Evolutionary conservation across 2,113 vertebrate species (phyloP).

Genomic region (Pagrus major): DNA sequence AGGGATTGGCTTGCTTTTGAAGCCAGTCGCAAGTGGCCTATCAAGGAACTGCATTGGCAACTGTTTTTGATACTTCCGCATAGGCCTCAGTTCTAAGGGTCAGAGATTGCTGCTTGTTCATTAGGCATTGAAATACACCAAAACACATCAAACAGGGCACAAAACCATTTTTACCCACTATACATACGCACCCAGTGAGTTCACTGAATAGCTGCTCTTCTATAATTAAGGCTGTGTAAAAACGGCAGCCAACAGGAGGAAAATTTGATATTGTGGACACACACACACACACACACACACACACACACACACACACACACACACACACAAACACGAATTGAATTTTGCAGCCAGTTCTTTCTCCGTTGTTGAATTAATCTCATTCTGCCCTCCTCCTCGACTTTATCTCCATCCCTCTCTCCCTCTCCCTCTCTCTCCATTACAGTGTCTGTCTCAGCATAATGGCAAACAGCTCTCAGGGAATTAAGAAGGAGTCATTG

Average conservation of each 20-base stretch:
- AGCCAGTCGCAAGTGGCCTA: too few relatives aligned
- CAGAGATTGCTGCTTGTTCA: too few relatives aligned
- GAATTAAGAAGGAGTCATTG: slow-evolving; percentile 67
- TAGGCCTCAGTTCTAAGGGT: too few relatives aligned
- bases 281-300: slow-evolving; percentile 14
- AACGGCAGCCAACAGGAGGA: slow-evolving; percentile 8
- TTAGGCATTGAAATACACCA: not conserved
- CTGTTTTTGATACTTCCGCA: too few relatives aligned
- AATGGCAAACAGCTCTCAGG: slow-evolving; percentile 64
- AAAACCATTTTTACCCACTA: not conserved
- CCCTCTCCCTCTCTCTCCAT: slow-evolving; percentile 23
- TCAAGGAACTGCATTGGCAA: too few relatives aligned
- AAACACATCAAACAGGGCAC: not conserved
- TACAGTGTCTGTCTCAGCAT: slow-evolving; percentile 67
- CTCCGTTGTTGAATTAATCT: slow-evolving; percentile 37
- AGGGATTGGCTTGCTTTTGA: too few relatives aligned
- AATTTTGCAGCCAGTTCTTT: not conserved
- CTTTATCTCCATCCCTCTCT: not conserved
- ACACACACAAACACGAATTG: slow-evolving; percentile 8
- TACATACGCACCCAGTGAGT: not conserved
- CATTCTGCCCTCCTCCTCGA: slow-evolving; percentile 24
- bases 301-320: not conserved
- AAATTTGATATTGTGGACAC: slow-evolving; percentile 14
- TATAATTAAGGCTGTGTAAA: not conserved
- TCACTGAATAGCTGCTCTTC: not conserved